Base-by-base conservation (phyloP, 2,113 vertebrate species). In the Ramphastos sulfuratus region DNA sequence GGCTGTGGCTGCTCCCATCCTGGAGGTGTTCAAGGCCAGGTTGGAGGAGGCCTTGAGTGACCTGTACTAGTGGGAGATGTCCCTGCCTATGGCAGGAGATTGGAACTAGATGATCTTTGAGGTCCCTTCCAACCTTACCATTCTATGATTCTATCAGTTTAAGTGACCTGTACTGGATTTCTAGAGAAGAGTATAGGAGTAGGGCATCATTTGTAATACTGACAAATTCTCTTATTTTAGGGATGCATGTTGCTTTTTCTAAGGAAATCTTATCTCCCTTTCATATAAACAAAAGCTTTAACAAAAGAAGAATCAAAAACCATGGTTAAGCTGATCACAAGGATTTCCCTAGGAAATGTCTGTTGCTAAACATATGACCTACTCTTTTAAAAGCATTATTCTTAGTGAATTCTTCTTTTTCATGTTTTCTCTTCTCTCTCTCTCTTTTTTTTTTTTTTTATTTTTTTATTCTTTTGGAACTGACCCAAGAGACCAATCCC, bases 401-500 rank as follows among this genome's bases (percentile, higher is more conserved):
- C 27, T 73, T 69, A 56, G 50, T 21, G n/a, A 70, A 79, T 39
- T 4, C 12, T 8, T 31, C 35, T 55, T 82, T 63, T 74, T 27
- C 60, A 76, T 88, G 0, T 69, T 82, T 42, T 65, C 4, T 8
- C 42, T 71, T 19, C 10, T 55, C 14, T 50, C 52, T 55, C 12
- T 28, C 33, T 50, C 73, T 63, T 19, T 37, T 10, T 58, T 77
- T 72, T 71, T 27, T 58, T 58, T 9, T 30, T 70, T 33, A 27
- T 27, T 67, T 50, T 48, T 42, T 33, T 9, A 7, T 5, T 0
- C 5, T 89, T 82, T 76, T 79, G 39, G 55, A 87, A 54, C 37
- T 94, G 87, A 87, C 67, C 75, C 42, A 91, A n/a, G 74, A 95
- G 94, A 82, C 39, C 79, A 89, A 89, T 82, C 60, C 24, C 12